phyloP scores from a whole-genome alignment of 2,797 vertebrate genomes.

The Acrossocheilus wenchowensis region DNA sequence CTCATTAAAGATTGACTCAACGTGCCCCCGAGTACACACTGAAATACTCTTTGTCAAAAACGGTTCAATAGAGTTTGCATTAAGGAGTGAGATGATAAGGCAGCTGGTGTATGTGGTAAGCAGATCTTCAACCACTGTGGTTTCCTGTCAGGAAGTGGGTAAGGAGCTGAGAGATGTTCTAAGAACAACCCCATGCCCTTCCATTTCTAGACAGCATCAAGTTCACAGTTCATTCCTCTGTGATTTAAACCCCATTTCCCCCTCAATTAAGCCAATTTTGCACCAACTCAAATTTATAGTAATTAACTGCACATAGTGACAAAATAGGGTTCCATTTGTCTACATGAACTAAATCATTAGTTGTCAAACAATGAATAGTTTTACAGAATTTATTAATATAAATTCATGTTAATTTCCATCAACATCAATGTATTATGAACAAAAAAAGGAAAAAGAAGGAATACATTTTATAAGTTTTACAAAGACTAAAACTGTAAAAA shows the following conservation, averaged over 20 bases:
- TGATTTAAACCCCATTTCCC: constrained; percentile 19
- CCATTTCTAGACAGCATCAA: constrained; percentile 18
- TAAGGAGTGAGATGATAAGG: constrained; percentile 48
- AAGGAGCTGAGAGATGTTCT: constrained; percentile 9
- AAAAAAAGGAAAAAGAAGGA: neutral
- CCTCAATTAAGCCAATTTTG: neutral
- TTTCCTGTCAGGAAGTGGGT: constrained; percentile 55
- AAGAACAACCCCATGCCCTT: neutral
- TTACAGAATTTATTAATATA: neutral
- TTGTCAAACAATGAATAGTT: too few relatives aligned
- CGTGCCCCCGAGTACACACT: constrained; percentile 57
- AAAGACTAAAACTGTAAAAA: neutral
- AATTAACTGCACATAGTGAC: neutral
- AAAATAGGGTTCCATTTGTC: neutral
- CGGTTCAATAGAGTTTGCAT: constrained; percentile 49
- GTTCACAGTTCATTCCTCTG: constrained; percentile 16
- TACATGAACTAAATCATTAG: neutral
- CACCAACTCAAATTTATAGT: neutral
- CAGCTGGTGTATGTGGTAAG: constrained; percentile 45
- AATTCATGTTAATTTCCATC: neutral
- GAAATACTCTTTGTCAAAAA: constrained; percentile 59
- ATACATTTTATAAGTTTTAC: neutral
- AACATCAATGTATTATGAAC: neutral
- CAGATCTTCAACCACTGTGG: constrained; percentile 50
- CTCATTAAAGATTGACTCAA: constrained; percentile 15